Base-by-base conservation (phyloP, 1,140 invertebrate species). In the Phthorimaea operculella region DNA sequence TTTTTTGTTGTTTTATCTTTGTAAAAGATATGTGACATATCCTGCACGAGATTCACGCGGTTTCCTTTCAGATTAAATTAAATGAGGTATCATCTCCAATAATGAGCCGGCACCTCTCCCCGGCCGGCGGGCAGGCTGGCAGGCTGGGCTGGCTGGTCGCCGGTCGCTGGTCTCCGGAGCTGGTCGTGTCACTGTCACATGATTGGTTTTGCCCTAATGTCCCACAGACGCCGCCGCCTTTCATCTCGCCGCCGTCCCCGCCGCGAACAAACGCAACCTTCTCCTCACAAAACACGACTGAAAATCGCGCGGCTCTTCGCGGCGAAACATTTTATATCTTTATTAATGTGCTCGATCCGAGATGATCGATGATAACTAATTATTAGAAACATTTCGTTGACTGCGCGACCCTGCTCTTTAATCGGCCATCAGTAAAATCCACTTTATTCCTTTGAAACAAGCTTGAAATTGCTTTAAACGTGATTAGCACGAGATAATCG, bases 351-450 rank as follows among this genome's bases (percentile, higher is more conserved):
- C 70, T 71, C 70, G 69, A 28, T 28, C 69, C 76, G 59, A 59
- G 79, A 82, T 84, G 81, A 84, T 84, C 72, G 79, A 83, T 82
- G 81, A 84, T 84, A 84, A 81, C 79, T 84, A 84, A 84, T 84
- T 84, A 84, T 84, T 82, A 70, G 79, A 84, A 82, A 84, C 78
- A 84, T 79, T 81, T 81, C 71, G 73, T 75, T 80, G 73, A 79
- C 75, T 72, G 69, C 68, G 73, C 76, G 76, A 80, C 68, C 70
- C 66, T 64, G 36, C 34, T 57, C 36, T 48, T 33, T 45, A 50
- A 52, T 47, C 18, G 2, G 21, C 39, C 51, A 34, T 3, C n/a
- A 6, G 17, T n/a, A 21, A 11, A 74, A 56, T 55, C 64, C 16
- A 48, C 67, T 53, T 76, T 75, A 54, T 0, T 1, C 14, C 48